These are phyloP conservation scores for Heliconius charithonia DNA, from an alignment of 2,888 invertebrate genomes.

Conservation along the genomic window DNA sequence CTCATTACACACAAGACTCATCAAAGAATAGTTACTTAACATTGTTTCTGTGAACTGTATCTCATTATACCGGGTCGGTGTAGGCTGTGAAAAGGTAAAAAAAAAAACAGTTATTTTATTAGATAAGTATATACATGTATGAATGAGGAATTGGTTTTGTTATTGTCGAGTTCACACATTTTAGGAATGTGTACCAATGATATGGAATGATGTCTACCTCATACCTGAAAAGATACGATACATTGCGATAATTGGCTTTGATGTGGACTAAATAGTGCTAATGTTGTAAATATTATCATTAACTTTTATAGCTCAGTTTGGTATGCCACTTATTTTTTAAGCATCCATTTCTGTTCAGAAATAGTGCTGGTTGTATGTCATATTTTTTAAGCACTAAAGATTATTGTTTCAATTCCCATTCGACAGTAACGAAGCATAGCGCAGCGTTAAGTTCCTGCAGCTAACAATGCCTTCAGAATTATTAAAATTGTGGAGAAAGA, in stretches of 20 bases:
- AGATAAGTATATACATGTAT: conserved; percentile 36
- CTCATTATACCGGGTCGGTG: conserved; percentile 67
- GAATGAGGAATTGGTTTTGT: conserved; percentile 46
- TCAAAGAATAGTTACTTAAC: conserved; percentile 73
- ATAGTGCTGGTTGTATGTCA: neutral
- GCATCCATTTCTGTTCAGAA: neutral
- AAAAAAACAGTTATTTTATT: conserved; percentile 54
- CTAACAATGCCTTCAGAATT: too few relatives aligned
- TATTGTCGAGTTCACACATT: conserved; percentile 37
- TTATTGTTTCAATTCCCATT: too few relatives aligned
- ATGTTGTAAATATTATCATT: conserved; percentile 24
- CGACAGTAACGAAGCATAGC: too few relatives aligned
- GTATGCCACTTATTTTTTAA: conserved; percentile 19
- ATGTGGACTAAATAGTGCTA: conserved; percentile 14
- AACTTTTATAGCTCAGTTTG: conserved; percentile 6
- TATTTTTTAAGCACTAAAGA: neutral
- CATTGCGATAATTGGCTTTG: conserved; percentile 21
- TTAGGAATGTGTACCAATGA: conserved; percentile 34
- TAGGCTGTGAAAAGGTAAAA: conserved; percentile 56
- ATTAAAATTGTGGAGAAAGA: too few relatives aligned
- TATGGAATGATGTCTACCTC: conserved; percentile 33
- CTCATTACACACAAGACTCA: conserved; percentile 63
- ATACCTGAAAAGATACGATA: conserved; percentile 35
- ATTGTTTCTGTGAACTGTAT: conserved; percentile 71
- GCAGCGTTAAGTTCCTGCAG: too few relatives aligned